Evolutionary conservation across 2,797 vertebrate species (phyloP).

Genomic region (Acrocephalus scirpaceus): DNA sequence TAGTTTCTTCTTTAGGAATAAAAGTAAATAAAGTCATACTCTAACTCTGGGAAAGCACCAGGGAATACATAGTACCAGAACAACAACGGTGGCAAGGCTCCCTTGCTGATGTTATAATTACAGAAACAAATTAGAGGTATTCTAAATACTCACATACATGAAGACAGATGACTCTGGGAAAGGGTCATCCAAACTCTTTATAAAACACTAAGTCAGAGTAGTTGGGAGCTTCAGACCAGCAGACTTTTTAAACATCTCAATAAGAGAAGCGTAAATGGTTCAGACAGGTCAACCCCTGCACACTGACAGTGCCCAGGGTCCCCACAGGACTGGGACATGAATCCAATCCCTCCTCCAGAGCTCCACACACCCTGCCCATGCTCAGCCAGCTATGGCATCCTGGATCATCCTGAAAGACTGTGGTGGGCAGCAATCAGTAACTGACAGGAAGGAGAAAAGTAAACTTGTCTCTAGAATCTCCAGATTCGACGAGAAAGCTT

Average conservation of each 20-base stretch:
- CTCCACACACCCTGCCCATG: not conserved
- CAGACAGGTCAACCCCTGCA: not conserved
- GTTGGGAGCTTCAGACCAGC: not conserved
- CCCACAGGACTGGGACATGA: not conserved
- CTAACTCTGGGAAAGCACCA: not conserved
- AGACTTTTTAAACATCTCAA: not conserved
- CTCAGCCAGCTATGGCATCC: not conserved
- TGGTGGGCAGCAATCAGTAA: not conserved
- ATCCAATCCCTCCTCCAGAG: not conserved
- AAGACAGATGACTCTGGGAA: not conserved
- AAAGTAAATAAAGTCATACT: not conserved
- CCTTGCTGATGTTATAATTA: conserved; percentile 4
- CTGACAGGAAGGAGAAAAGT: not conserved
- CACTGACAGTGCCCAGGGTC: not conserved
- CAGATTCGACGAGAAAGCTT: not conserved
- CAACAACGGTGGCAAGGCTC: conserved; percentile 9
- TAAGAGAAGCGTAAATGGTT: not conserved
- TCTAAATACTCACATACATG: not conserved
- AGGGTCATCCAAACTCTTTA: not conserved
- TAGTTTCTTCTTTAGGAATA: not conserved
- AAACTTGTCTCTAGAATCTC: not conserved
- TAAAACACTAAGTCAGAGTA: not conserved
- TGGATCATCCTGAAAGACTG: not conserved
- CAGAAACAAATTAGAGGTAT: conserved; percentile 8
- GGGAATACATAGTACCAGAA: conserved; percentile 11